Evolutionary conservation across 2,797 vertebrate species (phyloP).

Genomic region (Gadopsis marmoratus): DNA sequence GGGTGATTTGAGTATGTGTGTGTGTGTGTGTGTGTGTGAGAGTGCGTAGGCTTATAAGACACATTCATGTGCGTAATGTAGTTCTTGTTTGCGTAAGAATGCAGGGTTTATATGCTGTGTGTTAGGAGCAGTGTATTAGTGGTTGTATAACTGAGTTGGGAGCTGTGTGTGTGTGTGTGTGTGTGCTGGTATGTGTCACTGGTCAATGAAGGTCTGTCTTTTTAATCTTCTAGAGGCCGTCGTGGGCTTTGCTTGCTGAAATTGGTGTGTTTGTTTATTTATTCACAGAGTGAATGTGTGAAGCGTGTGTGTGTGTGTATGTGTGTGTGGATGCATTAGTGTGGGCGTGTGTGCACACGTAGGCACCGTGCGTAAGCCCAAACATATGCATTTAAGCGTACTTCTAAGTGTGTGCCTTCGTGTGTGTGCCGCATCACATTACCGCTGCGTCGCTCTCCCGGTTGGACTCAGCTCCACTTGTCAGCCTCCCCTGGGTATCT

Average conservation of each 20-base stretch:
- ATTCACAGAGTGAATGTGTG: conserved; percentile 29
- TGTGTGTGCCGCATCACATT: conserved; percentile 23
- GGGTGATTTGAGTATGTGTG: not conserved
- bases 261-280: conserved; percentile 34
- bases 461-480: conserved; percentile 48
- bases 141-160: not conserved
- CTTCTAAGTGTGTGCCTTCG: not conserved
- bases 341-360: not conserved
- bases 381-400: not conserved
- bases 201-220: conserved; percentile 31
- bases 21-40: conserved; percentile 14
- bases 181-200: not conserved
- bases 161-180: not conserved
- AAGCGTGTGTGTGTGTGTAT: not conserved
- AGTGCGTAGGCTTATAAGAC: not conserved
- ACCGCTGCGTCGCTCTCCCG: conserved; percentile 42
- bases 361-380: not conserved
- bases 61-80: not conserved
- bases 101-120: not conserved
- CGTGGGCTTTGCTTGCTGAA: conserved; percentile 37
- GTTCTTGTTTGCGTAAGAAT: conserved; percentile 1
- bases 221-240: conserved; percentile 46
- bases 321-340: not conserved
- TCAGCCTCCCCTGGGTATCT: conserved; percentile 47
- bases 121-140: conserved; percentile 2